Percentiles rank a stretch among this genome's conserved stretches.
Conservation (phyloP, 2,113 vertebrate species). For the Megaleporinus macrocephalus region DNA sequence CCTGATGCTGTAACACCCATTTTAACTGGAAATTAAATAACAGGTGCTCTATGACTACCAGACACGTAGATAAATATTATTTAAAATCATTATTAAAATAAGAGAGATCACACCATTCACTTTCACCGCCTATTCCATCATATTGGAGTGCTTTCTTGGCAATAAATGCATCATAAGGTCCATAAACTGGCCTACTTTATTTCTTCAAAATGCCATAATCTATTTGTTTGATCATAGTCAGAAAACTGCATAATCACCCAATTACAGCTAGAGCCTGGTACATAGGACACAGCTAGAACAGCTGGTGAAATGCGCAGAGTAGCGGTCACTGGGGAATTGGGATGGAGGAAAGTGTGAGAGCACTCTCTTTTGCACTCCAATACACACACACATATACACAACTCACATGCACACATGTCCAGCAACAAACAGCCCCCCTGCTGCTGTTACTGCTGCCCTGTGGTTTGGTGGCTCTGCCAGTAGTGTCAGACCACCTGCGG, state of each 20-base stretch:
- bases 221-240: slow-evolving; percentile 25
- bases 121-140: neutral
- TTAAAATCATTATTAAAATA: too few species aligned
- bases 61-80: too few species aligned
- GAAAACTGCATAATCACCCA: slow-evolving; percentile 42
- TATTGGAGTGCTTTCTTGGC: neutral
- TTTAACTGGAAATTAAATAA: too few species aligned
- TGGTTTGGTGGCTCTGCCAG: neutral
- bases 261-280: slow-evolving; percentile 44
- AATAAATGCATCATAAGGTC: neutral
- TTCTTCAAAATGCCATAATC: neutral
- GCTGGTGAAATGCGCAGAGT: slow-evolving; percentile 47
- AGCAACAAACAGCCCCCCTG: slow-evolving; percentile 1
- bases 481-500: slow-evolving; percentile 2
- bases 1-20: too few species aligned
- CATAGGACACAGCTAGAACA: slow-evolving; percentile 18
- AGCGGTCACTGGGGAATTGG: slow-evolving; percentile 38
- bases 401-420: slow-evolving; percentile 1
- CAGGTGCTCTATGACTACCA: too few species aligned
- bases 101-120: neutral
- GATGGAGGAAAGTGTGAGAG: slow-evolving; percentile 48
- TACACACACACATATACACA: slow-evolving; percentile 4
- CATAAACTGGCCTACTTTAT: neutral
- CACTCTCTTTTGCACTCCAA: slow-evolving; percentile 22
- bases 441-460: neutral